Evolutionary conservation across 1,140 invertebrate genomes (phyloP).

Genomic region (Drosophila orosa): DNA sequence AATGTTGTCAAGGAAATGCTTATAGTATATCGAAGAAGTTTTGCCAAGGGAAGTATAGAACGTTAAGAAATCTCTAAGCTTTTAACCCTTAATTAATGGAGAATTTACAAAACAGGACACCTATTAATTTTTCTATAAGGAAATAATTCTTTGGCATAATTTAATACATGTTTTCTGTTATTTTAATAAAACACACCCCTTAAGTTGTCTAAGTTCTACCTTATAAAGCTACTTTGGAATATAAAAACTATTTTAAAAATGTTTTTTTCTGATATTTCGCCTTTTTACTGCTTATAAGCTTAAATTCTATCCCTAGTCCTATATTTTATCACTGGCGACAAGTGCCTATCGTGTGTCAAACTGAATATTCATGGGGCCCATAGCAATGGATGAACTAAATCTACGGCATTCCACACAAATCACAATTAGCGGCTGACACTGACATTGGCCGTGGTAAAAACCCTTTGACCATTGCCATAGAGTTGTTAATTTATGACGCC

Average conservation of each 20-base stretch:
- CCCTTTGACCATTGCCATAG: slow-evolving; percentile 56
- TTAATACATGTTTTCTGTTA: background rate
- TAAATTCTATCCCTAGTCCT: slow-evolving; percentile 10
- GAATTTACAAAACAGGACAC: background rate
- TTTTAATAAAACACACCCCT: background rate
- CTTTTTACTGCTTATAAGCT: background rate
- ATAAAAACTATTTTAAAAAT: background rate
- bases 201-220: too few relatives aligned
- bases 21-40: too few relatives aligned
- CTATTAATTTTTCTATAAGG: background rate
- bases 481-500: slow-evolving; percentile 77
- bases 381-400: slow-evolving; percentile 62
- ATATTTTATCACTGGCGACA: slow-evolving; percentile 26
- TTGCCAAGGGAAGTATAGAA: too few relatives aligned
- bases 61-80: too few relatives aligned
- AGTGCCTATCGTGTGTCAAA: slow-evolving; percentile 35
- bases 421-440: slow-evolving; percentile 66
- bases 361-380: slow-evolving; percentile 65
- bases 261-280: background rate
- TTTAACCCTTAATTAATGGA: too few relatives aligned
- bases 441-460: slow-evolving; percentile 49
- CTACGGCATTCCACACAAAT: slow-evolving; percentile 71
- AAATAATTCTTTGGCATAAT: background rate
- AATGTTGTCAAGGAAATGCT: background rate
- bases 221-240: too few relatives aligned